Evolutionary conservation across 2,888 invertebrate species (phyloP).

Genomic region (Cantharis lateralis): DNA sequence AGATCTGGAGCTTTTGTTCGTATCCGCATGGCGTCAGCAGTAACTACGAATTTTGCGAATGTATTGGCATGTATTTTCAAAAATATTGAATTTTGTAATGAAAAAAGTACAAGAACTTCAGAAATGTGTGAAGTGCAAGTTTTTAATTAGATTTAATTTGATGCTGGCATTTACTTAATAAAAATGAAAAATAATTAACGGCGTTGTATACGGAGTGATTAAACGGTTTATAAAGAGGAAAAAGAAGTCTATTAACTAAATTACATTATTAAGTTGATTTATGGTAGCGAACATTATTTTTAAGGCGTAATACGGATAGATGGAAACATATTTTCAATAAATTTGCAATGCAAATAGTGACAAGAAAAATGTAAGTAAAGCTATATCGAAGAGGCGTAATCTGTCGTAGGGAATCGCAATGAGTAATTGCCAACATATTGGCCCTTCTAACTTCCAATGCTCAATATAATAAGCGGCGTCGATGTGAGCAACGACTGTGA

Average conservation of each 20-base stretch:
- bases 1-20: conserved; percentile 10
- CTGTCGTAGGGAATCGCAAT: conserved; percentile 36
- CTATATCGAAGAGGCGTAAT: conserved; percentile 20
- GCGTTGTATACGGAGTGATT: neutral
- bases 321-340: neutral
- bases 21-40: conserved; percentile 14
- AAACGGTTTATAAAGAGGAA: neutral
- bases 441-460: conserved; percentile 50
- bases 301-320: neutral
- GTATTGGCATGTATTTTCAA: neutral
- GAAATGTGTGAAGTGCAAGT: neutral
- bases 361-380: conserved; percentile 10
- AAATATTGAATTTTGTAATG: neutral
- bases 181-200: neutral
- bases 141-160: neutral
- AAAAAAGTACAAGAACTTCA: neutral
- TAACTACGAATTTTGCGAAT: neutral
- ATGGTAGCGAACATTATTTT: neutral
- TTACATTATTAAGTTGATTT: neutral
- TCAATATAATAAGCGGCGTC: conserved; percentile 46
- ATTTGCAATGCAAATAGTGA: conserved; percentile 4
- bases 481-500: conserved; percentile 31
- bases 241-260: neutral
- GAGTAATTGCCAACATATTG: conserved; percentile 55
- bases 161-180: neutral